These are phyloP conservation scores for Scaptomyza pallida DNA, from an alignment of 1,140 invertebrate species.

Conservation along the genomic window DNA sequence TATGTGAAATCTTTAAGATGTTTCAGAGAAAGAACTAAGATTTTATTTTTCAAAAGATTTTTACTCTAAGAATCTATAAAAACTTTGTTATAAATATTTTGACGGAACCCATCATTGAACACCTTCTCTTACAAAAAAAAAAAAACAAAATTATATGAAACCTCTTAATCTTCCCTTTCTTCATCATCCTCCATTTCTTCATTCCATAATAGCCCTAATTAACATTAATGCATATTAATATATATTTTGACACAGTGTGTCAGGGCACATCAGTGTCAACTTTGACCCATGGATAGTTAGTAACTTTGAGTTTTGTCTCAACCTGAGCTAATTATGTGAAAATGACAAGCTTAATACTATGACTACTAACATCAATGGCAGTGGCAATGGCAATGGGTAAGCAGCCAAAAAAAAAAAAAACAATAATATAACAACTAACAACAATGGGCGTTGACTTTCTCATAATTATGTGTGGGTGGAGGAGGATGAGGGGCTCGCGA, in stretches of 20 bases:
- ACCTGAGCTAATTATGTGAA: constrained; percentile 55
- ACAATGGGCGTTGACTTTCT: constrained; percentile 75
- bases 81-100: too few relatives aligned
- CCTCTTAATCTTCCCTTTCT: too few relatives aligned
- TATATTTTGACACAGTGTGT: neutral
- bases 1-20: too few relatives aligned
- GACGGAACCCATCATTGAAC: too few relatives aligned
- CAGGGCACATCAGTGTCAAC: neutral
- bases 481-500: too few relatives aligned
- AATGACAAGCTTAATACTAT: constrained; percentile 19
- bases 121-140: too few relatives aligned
- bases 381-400: constrained; percentile 24
- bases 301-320: constrained; percentile 15
- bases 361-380: constrained; percentile 34
- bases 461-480: constrained; percentile 64
- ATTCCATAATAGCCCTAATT: too few relatives aligned
- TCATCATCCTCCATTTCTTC: too few relatives aligned
- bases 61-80: too few relatives aligned
- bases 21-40: too few relatives aligned
- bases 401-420: constrained; percentile 45
- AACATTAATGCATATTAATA: neutral
- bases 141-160: too few relatives aligned
- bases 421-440: constrained; percentile 59
- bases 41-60: too few relatives aligned
- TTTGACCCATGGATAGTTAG: constrained; percentile 13